A percentile compares a stretch with the other conserved stretches of the same genome.
These are phyloP conservation scores for Gavia stellata DNA, from an alignment of 2,113 vertebrate species.

Conservation along the genomic window DNA sequence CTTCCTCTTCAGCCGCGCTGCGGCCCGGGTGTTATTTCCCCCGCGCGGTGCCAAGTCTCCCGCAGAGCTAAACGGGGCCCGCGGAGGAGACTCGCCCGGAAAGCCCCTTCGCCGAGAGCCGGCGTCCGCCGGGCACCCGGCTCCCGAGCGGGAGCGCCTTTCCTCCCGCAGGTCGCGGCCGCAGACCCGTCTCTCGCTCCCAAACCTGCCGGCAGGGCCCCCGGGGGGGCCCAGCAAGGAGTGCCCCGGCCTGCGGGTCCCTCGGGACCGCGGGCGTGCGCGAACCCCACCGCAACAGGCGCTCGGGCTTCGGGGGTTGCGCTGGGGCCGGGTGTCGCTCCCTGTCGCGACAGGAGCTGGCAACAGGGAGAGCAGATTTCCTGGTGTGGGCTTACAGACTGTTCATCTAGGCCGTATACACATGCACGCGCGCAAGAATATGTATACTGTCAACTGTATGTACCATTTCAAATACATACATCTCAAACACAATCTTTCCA, in stretches of 20 bases:
- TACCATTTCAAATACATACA: rapidly evolving
- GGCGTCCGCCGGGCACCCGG: too few relatives aligned
- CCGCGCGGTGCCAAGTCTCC: background rate
- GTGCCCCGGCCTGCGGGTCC: too few relatives aligned
- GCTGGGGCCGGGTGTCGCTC: rapidly evolving
- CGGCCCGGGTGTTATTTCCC: rapidly evolving
- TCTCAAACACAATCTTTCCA: background rate
- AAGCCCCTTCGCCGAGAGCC: too few relatives aligned
- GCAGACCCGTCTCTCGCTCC: background rate
- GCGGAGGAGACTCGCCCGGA: rapidly evolving
- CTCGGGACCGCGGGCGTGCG: too few relatives aligned
- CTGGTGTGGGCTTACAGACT: background rate
- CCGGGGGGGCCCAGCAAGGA: rapidly evolving
- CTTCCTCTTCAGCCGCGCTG: rapidly evolving
- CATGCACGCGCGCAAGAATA: rapidly evolving
- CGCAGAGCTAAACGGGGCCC: background rate
- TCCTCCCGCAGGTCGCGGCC: too few relatives aligned
- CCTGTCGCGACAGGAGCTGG: background rate
- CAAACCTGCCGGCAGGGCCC: background rate
- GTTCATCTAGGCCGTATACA: rapidly evolving
- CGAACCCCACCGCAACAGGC: background rate
- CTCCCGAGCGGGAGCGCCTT: background rate
- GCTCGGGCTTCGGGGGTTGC: too few relatives aligned
- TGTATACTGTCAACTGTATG: rapidly evolving
- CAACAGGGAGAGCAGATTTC: background rate